Evolutionary conservation across 2,888 invertebrate genomes (phyloP).

Genomic region (Helleia helle): DNA sequence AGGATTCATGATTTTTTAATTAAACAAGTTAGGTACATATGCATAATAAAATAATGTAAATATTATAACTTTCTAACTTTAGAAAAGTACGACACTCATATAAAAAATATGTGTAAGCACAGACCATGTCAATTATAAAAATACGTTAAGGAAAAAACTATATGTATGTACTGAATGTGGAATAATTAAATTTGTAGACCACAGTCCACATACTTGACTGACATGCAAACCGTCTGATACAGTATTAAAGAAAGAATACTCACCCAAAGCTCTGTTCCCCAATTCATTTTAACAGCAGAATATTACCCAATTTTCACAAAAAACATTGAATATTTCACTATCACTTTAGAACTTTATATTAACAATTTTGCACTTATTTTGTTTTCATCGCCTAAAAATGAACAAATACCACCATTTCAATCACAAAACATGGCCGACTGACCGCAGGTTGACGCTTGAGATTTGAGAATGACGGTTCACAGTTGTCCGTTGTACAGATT

Average conservation of each 20-base stretch:
- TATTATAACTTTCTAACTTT: too few relatives aligned
- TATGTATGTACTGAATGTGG: slow-evolving; percentile 5
- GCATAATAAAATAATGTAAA: too few relatives aligned
- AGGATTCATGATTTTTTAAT: too few relatives aligned
- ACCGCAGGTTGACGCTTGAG: slow-evolving; percentile 27
- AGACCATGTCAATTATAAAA: too few relatives aligned
- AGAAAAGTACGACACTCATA: too few relatives aligned
- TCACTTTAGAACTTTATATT: slow-evolving; percentile 38
- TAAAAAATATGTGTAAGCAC: too few relatives aligned
- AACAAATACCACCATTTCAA: slow-evolving; percentile 54
- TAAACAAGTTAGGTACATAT: too few relatives aligned
- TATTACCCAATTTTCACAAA: slow-evolving; percentile 62
- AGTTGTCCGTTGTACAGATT: not conserved
- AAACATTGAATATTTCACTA: slow-evolving; percentile 64
- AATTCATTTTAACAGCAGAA: slow-evolving; percentile 73
- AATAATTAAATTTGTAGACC: slow-evolving; percentile 8
- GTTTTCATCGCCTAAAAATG: slow-evolving; percentile 46
- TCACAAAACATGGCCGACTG: slow-evolving; percentile 73
- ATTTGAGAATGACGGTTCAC: slow-evolving; percentile 12
- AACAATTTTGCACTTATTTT: slow-evolving; percentile 41
- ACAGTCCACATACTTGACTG: slow-evolving; percentile 5
- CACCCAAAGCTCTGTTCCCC: slow-evolving; percentile 81
- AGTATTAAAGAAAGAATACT: slow-evolving; percentile 34
- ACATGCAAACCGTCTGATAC: slow-evolving; percentile 19
- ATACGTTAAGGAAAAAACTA: too few relatives aligned